phyloP scores from a whole-genome alignment of 2,888 invertebrate species.

The Acanthosepion pharaonis region DNA sequence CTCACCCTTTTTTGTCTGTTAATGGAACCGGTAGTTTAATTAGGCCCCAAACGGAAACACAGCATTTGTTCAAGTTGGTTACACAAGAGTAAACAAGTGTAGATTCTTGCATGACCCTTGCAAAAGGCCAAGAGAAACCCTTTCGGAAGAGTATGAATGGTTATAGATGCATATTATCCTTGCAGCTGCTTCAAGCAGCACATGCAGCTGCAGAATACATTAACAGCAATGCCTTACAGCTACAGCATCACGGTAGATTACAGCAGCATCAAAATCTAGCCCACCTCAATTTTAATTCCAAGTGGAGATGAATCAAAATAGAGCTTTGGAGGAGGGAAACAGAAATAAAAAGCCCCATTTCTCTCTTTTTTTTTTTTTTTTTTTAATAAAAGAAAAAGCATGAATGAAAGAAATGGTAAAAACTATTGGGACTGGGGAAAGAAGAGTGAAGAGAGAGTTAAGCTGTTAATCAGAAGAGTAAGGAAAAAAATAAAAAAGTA shows the following conservation, averaged over 20 bases:
- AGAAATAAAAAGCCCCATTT: not conserved
- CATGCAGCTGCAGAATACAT: slow-evolving; percentile 46
- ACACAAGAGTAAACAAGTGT: slow-evolving; percentile 45
- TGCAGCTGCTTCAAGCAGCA: slow-evolving; percentile 47
- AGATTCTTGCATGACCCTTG: slow-evolving; percentile 46
- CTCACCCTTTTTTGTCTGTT: slow-evolving; percentile 24
- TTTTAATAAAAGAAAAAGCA: not conserved
- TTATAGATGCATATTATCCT: slow-evolving; percentile 46
- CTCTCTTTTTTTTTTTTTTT: not conserved
- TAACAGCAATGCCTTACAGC: slow-evolving; percentile 44
- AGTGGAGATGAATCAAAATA: slow-evolving; percentile 45
- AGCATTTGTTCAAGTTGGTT: slow-evolving; percentile 47
- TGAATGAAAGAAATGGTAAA: slow-evolving; percentile 43
- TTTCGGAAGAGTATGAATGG: slow-evolving; percentile 44
- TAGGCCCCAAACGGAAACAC: slow-evolving; percentile 40
- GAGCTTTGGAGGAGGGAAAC: slow-evolving; percentile 6
- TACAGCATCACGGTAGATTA: slow-evolving; percentile 43
- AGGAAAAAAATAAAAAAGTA: not conserved
- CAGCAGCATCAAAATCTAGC: slow-evolving; percentile 47
- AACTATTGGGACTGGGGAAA: not conserved
- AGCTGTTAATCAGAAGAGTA: not conserved
- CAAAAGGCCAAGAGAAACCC: slow-evolving; percentile 39
- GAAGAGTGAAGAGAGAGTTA: not conserved
- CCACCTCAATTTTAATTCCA: slow-evolving; percentile 44
- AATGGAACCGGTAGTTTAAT: slow-evolving; percentile 43